Base-by-base conservation (phyloP, 2,888 invertebrate species). In the Cephus rjabovi region DNA sequence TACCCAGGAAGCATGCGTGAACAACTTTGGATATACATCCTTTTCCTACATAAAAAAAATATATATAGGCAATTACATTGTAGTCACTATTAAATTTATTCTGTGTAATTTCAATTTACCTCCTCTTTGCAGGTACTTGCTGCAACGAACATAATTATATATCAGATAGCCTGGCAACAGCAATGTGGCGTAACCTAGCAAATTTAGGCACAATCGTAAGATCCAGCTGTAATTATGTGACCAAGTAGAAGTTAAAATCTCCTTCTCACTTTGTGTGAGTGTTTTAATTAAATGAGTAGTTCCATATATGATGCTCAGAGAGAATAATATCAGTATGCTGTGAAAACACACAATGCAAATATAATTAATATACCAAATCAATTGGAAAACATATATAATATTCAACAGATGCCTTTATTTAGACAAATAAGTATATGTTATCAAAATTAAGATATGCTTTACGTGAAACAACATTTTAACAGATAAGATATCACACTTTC, bases 151-250 rank as follows among this genome's bases (percentile, higher is more conserved):
- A 92, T 97, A 98, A 90, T 95, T 95, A 90, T 96, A 96, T 77
- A 98, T 93, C 31, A 98, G 92, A 89, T 95, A 96, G 75, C 97
- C 97, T 1, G 98, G 98, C 79, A 98, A 91, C 89, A 98, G 93
- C 78, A 99, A 93, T n/a, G 97, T 97, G 4, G 95, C 94, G 91
- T 98, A 99, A 23, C 98, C 98, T 31, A 97, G 93, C 77, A 97
- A 93, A 92, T 98, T 98, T 34, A 97, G 93, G 70, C 95, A 87
- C 70, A 98, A 93, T 82, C 96, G 95, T 84, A 97, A 93, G 31
- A 97, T 88, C 98, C 98, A 97, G 79, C 93, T 93, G 84, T 95
- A 95, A 79, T 94, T 93, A 75, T 92, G 91, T 11, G 92, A 92
- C 69, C 93, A 92, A 73, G 87, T 82, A 23, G 86, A 83, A 74